Evolutionary conservation across 2,888 invertebrate genomes (phyloP).

Genomic region (Trileptium ribeirensis): DNA sequence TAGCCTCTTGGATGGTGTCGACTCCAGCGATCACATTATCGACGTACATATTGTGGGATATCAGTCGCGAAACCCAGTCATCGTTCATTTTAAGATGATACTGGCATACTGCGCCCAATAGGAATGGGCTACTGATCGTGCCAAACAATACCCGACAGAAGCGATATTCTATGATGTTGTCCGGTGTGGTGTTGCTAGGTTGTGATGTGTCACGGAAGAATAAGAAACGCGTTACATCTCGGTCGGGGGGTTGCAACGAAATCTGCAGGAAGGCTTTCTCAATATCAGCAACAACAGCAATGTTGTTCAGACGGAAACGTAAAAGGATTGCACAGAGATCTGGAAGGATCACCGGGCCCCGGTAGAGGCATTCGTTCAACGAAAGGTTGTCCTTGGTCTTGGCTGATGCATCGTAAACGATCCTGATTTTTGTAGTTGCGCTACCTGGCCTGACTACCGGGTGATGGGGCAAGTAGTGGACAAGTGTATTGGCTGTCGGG

Average conservation of each 20-base stretch:
- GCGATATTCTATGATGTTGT: neutral
- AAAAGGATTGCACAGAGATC: slow-evolving; percentile 27
- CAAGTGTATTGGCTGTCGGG: neutral
- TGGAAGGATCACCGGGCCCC: slow-evolving; percentile 29
- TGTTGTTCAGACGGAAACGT: slow-evolving; percentile 28
- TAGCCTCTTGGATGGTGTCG: slow-evolving; percentile 16
- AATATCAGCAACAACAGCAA: slow-evolving; percentile 33
- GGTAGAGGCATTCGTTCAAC: slow-evolving; percentile 34
- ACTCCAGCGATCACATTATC: slow-evolving; percentile 27
- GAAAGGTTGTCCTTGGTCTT: slow-evolving; percentile 12
- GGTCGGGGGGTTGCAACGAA: slow-evolving; percentile 26
- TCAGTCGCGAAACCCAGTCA: neutral
- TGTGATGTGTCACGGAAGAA: slow-evolving; percentile 23
- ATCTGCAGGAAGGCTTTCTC: slow-evolving; percentile 22
- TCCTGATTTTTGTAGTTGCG: slow-evolving; percentile 34
- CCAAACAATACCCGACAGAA: neutral
- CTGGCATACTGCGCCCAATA: neutral
- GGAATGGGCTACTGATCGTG: slow-evolving; percentile 4
- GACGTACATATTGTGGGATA: slow-evolving; percentile 33
- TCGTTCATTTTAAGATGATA: neutral
- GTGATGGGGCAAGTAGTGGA: slow-evolving; percentile 36
- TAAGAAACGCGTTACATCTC: slow-evolving; percentile 30
- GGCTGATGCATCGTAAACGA: slow-evolving; percentile 39
- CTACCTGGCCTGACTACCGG: slow-evolving; percentile 27
- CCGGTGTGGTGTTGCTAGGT: slow-evolving; percentile 16